Percentiles rank a stretch among this genome's conserved stretches.
phyloP scores from a whole-genome alignment of 2,113 vertebrate species.

The Syrrhaptes paradoxus region DNA sequence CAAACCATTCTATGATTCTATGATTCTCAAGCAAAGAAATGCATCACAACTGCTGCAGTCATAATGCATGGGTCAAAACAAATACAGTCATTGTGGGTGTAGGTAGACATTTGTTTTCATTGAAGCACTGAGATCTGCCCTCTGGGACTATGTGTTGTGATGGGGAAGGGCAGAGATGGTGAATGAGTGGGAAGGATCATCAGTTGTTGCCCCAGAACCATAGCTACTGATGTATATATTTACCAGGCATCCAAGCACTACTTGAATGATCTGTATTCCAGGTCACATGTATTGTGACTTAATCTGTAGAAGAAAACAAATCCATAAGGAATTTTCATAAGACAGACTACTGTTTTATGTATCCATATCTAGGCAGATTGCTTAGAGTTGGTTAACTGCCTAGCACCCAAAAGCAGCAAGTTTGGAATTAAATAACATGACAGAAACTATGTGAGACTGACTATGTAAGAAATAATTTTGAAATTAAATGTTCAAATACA shows the following conservation, averaged over 20 bases:
- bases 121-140: neutral
- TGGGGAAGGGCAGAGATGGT: neutral
- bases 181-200: neutral
- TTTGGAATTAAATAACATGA: neutral
- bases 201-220: rapidly evolving
- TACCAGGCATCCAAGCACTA: neutral
- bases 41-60: neutral
- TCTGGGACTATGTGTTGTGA: neutral
- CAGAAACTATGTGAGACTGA: neutral
- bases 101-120: neutral
- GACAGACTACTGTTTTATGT: neutral
- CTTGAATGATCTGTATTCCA: neutral
- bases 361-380: neutral
- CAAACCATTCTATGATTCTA: too few relatives aligned
- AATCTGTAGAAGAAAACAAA: neutral
- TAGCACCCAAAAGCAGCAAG: neutral
- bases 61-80: neutral
- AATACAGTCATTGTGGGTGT: rapidly evolving
- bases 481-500: neutral
- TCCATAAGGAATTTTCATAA: neutral
- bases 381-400: neutral
- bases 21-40: neutral
- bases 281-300: neutral
- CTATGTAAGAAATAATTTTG: neutral
- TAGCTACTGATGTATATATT: neutral